A percentile compares a stretch with the other conserved stretches of the same genome.
These are phyloP conservation scores for Lasioglossum zephyrum DNA, from an alignment of 2,888 invertebrate genomes.

Conservation along the genomic window DNA sequence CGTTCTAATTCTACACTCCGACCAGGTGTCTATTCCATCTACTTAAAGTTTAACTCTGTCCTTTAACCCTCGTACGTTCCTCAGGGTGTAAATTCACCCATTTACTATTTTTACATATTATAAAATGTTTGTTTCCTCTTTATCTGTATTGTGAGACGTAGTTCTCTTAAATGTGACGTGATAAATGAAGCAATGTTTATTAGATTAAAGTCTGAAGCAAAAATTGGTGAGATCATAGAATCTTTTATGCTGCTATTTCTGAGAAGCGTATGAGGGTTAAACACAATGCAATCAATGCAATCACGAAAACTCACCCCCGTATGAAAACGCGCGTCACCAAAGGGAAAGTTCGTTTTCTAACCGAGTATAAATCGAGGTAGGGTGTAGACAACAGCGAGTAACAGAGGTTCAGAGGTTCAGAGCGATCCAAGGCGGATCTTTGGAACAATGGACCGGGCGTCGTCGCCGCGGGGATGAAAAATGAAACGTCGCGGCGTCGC, in stretches of 20 bases:
- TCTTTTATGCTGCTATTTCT: too few relatives aligned
- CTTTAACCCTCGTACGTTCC: background rate
- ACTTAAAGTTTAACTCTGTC: background rate
- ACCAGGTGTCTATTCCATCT: background rate
- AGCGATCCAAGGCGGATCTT: constrained; percentile 48
- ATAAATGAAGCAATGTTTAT: too few relatives aligned
- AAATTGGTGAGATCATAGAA: too few relatives aligned
- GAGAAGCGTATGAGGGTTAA: too few relatives aligned
- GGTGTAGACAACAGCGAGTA: constrained; percentile 5
- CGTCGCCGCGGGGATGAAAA: constrained; percentile 46
- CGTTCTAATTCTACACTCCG: too few relatives aligned
- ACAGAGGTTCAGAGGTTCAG: background rate
- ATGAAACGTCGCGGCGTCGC: constrained; percentile 62
- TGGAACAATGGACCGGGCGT: constrained; percentile 37
- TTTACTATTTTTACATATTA: too few relatives aligned
- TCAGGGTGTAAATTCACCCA: too few relatives aligned
- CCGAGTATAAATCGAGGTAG: background rate
- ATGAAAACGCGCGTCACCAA: background rate
- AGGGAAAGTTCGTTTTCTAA: background rate
- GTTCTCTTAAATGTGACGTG: too few relatives aligned
- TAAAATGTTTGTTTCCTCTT: too few relatives aligned
- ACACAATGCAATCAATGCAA: background rate
- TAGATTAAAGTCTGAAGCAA: too few relatives aligned
- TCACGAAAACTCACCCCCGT: background rate
- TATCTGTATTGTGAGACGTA: too few relatives aligned